Evolutionary conservation across 2,113 vertebrate species (phyloP), one percentile per base, ranked within the genome.

Genomic region (Damaliscus lunatus): DNA sequence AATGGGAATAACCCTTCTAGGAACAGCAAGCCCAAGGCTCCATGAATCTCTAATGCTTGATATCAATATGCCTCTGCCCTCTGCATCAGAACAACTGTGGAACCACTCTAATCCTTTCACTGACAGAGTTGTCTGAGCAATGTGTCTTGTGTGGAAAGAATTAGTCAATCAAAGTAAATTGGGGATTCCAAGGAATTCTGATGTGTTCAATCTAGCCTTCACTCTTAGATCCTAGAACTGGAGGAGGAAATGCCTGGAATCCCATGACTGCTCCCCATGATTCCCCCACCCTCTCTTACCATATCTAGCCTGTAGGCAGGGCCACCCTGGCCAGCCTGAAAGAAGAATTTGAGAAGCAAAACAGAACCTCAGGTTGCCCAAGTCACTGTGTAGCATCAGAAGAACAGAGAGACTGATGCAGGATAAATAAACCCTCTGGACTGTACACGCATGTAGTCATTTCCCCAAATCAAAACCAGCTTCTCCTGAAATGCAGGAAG

Each of bases 241-340:
- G 40, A 91, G 5, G 78, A 97, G 88, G 78, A 95, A 94, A 94
- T 90, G 82, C 55, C 91, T 89, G 48, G 40, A 83, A 93, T 93
- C 89, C 78, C 40, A n/a, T 40, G 62, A 43, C 84, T 74, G 86
- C 48, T 27, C 55, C 50, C 1, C 21, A 2, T 11, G 29, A 15
- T 27, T 29, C 33, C 67, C 60, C 48, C 5, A 3, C 23, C 59
- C 25, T 31, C 36, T 52, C 60, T 59, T 60, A 25, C 83, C 59
- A 67, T 10, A 4, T 31, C 15, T 43, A 88, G 43, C 46, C 50
- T 50, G 29, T 78, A 27, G 40, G 36, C 89, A 88, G 31, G 15
- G 29, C 23, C 52, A 50, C 27, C 16, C 12, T 40, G 17, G 62
- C 16, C 55, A 59, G 29, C 25, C 48, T n/a, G 21, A 57, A 36